Evolutionary conservation across 1,140 invertebrate genomes (phyloP), one percentile per base, ranked within the genome.

Genomic region (Heliconius hewitsoni): DNA sequence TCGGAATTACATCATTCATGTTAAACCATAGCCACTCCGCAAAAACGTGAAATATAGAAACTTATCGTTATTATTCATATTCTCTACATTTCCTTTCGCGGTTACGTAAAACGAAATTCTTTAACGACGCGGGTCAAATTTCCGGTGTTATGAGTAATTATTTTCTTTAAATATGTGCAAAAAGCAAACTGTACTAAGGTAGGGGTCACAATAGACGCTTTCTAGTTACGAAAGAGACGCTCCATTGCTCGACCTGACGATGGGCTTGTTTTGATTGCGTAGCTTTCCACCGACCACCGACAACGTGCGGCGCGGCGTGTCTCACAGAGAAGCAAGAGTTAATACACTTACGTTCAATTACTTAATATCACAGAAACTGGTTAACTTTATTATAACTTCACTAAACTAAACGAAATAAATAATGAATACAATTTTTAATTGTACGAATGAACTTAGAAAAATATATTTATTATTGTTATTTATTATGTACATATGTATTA

Each of bases 211-310:
- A 85, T 82, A 74, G 71, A 79, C 79, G 88, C 91, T 93, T 93
- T 93, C 90, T 91, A 89, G 85, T 92, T 91, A 90, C 90, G 88
- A 91, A 91, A 93, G 87, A 80, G 74, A 42, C 79, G 79, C 79
- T 76, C 79, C 71, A 80, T 89, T 77, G 76, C 83, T 66, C 73
- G 70, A 79, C 55, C 27, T 57, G 71, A 55, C 79, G 37, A 76
- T 75, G 60, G 77, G 78, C 73, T 55, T 80, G 73, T 82, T 75
- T 74, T 77, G 50, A 75, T 79, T 76, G 52, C 60, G 71, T 37
- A 60, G 70, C 70, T 73, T 80, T 76, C 73, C 71, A 73, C 71
- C 42, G 66, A 73, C 52, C 77, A 37, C 30, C 16, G n/a, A 9
- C 55, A 57, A 23, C 77, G 50, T 30, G 42, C 42, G 42, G 42